Conservation (phyloP, 2,797 vertebrate species). For the Manis crassicaudata region DNA sequence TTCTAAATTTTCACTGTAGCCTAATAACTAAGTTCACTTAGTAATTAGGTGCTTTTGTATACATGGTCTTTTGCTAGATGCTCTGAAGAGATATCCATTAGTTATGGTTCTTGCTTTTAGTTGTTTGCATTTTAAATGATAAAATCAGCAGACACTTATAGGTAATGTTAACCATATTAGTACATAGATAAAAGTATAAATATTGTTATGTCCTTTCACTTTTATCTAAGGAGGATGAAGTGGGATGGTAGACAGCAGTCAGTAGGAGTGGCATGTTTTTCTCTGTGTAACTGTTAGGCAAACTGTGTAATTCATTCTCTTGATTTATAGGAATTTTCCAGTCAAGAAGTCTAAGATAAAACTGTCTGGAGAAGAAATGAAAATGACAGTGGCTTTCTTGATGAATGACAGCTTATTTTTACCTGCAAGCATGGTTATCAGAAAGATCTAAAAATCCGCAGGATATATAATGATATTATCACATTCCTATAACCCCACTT, state of each 20-base stretch:
- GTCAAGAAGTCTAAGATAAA: constrained; percentile 39
- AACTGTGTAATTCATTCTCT: background rate
- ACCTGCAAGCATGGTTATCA: background rate
- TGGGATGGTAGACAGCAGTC: background rate
- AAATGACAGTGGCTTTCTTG: background rate
- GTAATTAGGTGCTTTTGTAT: background rate
- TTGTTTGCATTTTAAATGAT: constrained; percentile 37
- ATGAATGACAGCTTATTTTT: constrained; percentile 49
- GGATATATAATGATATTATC: constrained; percentile 72
- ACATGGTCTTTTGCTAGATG: background rate
- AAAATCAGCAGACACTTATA: background rate
- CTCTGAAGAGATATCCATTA: background rate
- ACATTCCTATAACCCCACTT: constrained; percentile 71
- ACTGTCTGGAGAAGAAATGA: constrained; percentile 22
- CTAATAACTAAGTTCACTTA: background rate
- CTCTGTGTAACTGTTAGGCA: background rate
- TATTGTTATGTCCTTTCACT: background rate
- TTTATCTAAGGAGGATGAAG: constrained; percentile 14
- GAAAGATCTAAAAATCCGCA: constrained; percentile 53
- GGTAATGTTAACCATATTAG: background rate
- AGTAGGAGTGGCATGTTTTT: background rate
- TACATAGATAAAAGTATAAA: background rate
- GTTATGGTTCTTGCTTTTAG: background rate
- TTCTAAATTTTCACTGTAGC: background rate
- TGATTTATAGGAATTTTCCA: constrained; percentile 20